These are phyloP conservation scores for Beroe ovata DNA, from an alignment of 37 sponge, comb jelly and placozoan genomes.

Conservation along the genomic window DNA sequence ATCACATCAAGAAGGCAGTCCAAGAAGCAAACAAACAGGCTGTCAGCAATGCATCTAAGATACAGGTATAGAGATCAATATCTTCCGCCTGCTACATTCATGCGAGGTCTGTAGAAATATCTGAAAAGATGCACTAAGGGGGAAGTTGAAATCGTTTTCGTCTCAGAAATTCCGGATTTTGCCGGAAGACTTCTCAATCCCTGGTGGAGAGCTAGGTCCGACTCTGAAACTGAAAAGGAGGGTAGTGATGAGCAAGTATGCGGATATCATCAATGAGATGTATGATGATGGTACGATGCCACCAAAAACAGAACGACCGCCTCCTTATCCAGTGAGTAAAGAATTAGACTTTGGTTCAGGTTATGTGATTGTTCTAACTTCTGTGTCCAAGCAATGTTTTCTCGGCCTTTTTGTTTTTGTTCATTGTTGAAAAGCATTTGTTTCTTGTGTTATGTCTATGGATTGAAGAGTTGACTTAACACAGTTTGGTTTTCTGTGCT, in stretches of 20 bases:
- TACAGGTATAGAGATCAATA: conserved; percentile 61
- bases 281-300: conserved; percentile 68
- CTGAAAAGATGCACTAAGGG: too few species aligned
- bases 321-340: background rate
- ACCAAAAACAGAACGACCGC: background rate
- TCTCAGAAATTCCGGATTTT: conserved; percentile 83
- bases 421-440: too few species aligned
- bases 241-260: conserved; percentile 80
- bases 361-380: too few species aligned
- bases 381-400: too few species aligned
- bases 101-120: background rate
- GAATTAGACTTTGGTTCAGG: too few species aligned
- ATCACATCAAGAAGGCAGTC: conserved; percentile 80
- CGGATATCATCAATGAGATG: conserved; percentile 75
- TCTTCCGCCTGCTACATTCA: background rate
- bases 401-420: too few species aligned
- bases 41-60: conserved; percentile 68
- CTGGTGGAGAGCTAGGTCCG: conserved; percentile 79
- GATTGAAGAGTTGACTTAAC: too few species aligned
- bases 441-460: too few species aligned
- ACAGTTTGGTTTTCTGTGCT: too few species aligned
- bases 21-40: conserved; percentile 72
- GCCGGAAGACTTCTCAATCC: conserved; percentile 78
- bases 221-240: conserved; percentile 88
- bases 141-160: too few species aligned